phyloP scores from a whole-genome alignment of 2,888 invertebrate genomes.

The Synergus itoensis region DNA sequence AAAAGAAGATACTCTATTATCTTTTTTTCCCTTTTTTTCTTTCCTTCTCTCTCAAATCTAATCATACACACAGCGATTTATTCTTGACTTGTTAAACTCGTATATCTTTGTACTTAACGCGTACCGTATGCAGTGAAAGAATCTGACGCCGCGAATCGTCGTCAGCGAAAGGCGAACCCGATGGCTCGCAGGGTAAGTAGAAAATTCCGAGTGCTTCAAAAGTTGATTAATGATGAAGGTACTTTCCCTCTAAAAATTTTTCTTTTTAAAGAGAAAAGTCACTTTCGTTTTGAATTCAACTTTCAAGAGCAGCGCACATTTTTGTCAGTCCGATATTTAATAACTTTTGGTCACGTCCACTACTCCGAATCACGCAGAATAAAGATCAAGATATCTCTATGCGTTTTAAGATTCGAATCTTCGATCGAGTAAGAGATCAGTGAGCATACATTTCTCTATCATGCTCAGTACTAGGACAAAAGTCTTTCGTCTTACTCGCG shows the following conservation, averaged over 20 bases:
- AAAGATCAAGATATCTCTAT: not conserved
- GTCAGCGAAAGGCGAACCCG: slow-evolving; percentile 36
- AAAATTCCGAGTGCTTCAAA: slow-evolving; percentile 34
- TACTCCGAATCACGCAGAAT: slow-evolving; percentile 4
- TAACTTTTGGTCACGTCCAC: slow-evolving; percentile 45
- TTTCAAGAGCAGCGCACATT: slow-evolving; percentile 9
- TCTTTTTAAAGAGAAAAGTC: not conserved
- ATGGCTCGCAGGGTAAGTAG: slow-evolving; percentile 37
- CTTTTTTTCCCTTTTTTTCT: slow-evolving; percentile 45
- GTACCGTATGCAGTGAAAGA: slow-evolving; percentile 61
- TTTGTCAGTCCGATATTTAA: slow-evolving; percentile 67
- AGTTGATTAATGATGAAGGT: not conserved
- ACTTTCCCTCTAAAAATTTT: not conserved
- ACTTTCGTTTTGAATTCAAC: not conserved
- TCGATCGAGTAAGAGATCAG: slow-evolving; percentile 1
- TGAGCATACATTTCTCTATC: slow-evolving; percentile 10
- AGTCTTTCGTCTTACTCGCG: slow-evolving; percentile 41
- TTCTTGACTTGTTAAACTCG: slow-evolving; percentile 40
- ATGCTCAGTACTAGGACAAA: slow-evolving; percentile 23
- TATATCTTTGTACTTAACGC: slow-evolving; percentile 68
- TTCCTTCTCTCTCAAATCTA: slow-evolving; percentile 37
- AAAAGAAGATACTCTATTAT: slow-evolving; percentile 40
- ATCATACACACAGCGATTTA: slow-evolving; percentile 36
- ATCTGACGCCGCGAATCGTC: slow-evolving; percentile 15
- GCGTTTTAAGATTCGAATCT: not conserved